Base-by-base conservation (phyloP, 2,888 invertebrate species). In the Minunthozetes semirufus region DNA sequence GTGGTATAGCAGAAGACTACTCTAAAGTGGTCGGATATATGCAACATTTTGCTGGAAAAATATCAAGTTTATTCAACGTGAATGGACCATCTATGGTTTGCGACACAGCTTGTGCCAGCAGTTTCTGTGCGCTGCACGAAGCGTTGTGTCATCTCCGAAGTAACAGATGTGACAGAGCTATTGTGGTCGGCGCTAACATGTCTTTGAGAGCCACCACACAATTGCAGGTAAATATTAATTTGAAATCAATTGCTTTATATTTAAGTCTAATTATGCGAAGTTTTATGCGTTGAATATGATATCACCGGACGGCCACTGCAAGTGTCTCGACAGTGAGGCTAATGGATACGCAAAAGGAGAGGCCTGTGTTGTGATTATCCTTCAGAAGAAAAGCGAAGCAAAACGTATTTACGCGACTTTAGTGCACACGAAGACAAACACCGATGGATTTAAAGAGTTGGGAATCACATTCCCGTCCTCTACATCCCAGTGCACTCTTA, bases 101-200 rank as follows among this genome's bases (percentile, higher is more conserved):
- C 63, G 98, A 99, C 85, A 97, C 98, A 1, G 98, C 98, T 9
- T 99, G 98, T 84, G 97, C 97, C 0, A 96, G 96, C 80, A 93
- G 94, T 78, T 85, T 97, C 82, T 89, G 92, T 82, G 97, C 95
- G 22, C 85, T 98, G 81, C 90, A 95, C 81, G 92, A 93, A 68
- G 94, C 93, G 3, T 87, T 89, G 74, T 83, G 85, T 8, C 90
- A 93, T 46, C 93, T 96, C 81, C 88, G 90, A 66, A 87, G 88
- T 78, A 94, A 93, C 0, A 88, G 89, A 77, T 86, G 86, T 81
- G 85, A 86, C 77, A 81, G 85, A 19, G 86, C 86, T 17, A 81
- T 86, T 72, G 85, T 86, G 13, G 85, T 83, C 19, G 86, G 85
- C 29, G 81, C 83, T 59, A 84, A 83, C 77, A 80, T 86, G 25